Conservation (phyloP, 2,888 invertebrate genomes). For the Yponomeuta malinellus region DNA sequence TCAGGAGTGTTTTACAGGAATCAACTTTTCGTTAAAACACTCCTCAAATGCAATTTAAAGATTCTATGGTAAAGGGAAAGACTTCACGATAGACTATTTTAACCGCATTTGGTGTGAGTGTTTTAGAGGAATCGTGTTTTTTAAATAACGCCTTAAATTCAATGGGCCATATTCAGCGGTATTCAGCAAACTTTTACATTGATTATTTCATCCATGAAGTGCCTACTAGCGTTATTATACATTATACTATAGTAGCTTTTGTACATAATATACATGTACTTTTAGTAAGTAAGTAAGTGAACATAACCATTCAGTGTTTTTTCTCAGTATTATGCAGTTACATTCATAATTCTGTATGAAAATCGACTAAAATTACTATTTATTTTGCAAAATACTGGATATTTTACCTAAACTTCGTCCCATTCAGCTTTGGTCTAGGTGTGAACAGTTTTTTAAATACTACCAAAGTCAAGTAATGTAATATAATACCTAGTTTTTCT, state of each 20-base stretch:
- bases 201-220: constrained; percentile 27
- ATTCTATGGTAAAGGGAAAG: too few species aligned
- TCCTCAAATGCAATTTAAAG: too few species aligned
- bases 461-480: too few species aligned
- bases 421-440: too few species aligned
- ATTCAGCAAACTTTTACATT: not conserved
- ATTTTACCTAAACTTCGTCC: too few species aligned
- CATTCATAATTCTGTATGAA: not conserved
- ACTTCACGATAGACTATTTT: too few species aligned
- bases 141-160: not conserved
- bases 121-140: not conserved
- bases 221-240: constrained; percentile 30
- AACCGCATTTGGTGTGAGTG: too few species aligned
- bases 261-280: constrained; percentile 26
- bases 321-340: not conserved
- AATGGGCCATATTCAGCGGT: not conserved
- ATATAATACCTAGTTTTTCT: too few species aligned
- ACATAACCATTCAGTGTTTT: not conserved
- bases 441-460: too few species aligned
- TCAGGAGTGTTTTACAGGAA: too few species aligned
- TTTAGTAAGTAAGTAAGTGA: constrained; percentile 5
- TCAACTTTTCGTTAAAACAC: too few species aligned
- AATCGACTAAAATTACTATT: not conserved
- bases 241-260: not conserved
- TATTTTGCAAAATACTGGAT: too few species aligned